phyloP scores from a whole-genome alignment of 2,113 vertebrate genomes.

The Sturnira hondurensis region DNA sequence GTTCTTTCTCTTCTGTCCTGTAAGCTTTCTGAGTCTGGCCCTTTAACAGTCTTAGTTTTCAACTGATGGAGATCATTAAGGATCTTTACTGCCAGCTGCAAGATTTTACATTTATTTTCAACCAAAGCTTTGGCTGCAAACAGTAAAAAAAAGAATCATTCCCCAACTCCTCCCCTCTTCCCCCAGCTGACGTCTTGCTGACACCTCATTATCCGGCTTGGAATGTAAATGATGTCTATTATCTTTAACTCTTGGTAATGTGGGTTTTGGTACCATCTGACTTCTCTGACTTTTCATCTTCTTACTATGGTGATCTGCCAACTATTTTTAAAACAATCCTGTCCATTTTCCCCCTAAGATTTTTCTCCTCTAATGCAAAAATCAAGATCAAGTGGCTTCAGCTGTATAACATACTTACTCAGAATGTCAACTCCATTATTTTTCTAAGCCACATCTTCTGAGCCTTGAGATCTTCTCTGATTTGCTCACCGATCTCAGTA shows the following conservation, averaged over 20 bases:
- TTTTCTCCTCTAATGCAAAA: constrained; percentile 8
- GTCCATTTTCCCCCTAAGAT: not conserved
- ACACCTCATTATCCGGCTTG: not conserved
- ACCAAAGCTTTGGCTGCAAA: not conserved
- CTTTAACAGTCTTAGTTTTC: not conserved
- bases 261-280: not conserved
- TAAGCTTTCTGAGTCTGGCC: constrained; percentile 29
- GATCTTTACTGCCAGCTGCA: constrained; percentile 10
- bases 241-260: not conserved
- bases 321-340: not conserved
- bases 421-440: not conserved
- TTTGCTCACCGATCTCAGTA: not conserved
- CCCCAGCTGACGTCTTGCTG: not conserved
- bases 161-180: not conserved
- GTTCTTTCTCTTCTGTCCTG: not conserved
- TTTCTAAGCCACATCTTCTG: not conserved
- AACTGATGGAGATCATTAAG: not conserved
- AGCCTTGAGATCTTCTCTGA: not conserved
- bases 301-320: not conserved
- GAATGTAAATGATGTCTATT: not conserved
- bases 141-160: not conserved
- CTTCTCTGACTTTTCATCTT: not conserved
- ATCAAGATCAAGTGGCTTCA: not conserved
- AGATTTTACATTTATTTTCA: constrained; percentile 32
- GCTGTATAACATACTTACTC: not conserved